phyloP scores from a whole-genome alignment of 2,797 vertebrate species.

The Numenius phaeopus region DNA sequence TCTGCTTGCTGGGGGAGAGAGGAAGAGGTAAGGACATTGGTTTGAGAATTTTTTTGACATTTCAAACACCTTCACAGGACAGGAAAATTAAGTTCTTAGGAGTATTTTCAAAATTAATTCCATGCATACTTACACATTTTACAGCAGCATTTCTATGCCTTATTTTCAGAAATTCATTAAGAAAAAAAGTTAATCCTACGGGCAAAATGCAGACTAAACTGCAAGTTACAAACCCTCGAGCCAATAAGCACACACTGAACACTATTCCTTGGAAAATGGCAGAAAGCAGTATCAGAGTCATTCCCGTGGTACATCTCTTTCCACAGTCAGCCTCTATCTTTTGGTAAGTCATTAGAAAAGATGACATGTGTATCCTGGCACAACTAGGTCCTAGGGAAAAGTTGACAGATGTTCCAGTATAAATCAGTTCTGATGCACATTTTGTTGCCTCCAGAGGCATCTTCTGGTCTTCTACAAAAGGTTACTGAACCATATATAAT shows the following conservation, averaged over 20 bases:
- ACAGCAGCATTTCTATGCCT: not conserved
- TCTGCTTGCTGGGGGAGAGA: not conserved
- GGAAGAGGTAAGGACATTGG: accelerated
- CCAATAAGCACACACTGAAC: not conserved
- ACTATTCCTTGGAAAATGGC: not conserved
- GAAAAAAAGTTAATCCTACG: not conserved
- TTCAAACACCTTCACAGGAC: not conserved
- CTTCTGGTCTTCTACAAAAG: conserved; percentile 61
- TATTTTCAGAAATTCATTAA: conserved; percentile 21
- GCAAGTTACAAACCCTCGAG: not conserved
- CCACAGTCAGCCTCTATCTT: not conserved
- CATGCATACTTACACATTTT: not conserved
- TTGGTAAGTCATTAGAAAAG: conserved; percentile 66
- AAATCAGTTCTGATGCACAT: conserved; percentile 71
- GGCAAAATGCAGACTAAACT: not conserved
- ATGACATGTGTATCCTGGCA: conserved; percentile 68
- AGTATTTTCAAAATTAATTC: not conserved
- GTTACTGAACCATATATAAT: conserved; percentile 70
- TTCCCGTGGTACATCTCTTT: not conserved
- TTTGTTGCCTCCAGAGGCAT: conserved; percentile 56
- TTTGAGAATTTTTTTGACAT: not conserved
- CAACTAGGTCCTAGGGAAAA: conserved; percentile 61
- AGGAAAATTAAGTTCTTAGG: not conserved
- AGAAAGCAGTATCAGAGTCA: not conserved
- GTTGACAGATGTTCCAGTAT: conserved; percentile 73